Percentiles rank a stretch among this genome's conserved stretches.
These are phyloP conservation scores for Cyanistes caeruleus DNA, from an alignment of 2,113 vertebrate genomes.

Conservation along the genomic window DNA sequence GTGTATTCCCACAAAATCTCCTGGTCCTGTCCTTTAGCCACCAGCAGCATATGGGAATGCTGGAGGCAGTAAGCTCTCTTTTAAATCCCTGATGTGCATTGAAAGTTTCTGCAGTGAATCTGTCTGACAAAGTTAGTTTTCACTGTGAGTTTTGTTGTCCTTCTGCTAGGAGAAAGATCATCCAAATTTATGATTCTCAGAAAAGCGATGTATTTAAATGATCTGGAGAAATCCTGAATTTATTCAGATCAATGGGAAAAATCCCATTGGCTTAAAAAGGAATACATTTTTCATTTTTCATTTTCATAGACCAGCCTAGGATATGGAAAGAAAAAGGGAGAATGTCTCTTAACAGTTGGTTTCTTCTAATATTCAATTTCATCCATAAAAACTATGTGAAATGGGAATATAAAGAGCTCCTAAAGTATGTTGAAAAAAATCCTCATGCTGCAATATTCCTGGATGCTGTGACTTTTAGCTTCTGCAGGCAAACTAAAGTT, in stretches of 20 bases:
- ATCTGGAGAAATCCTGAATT: background rate
- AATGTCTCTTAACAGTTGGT: background rate
- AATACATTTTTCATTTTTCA: constrained; percentile 2
- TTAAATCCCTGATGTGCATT: background rate
- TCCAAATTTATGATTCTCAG: background rate
- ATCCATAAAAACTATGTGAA: background rate
- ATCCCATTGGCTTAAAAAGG: background rate
- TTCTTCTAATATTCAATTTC: background rate
- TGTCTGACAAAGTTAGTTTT: background rate
- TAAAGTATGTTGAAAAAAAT: background rate
- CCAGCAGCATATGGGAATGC: background rate
- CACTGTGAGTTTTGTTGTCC: background rate
- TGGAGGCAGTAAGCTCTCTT: background rate
- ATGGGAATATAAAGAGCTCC: background rate
- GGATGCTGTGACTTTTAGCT: background rate
- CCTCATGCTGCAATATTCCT: background rate
- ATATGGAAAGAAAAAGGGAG: background rate
- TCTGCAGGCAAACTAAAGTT: background rate
- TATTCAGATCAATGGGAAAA: constrained; percentile 19
- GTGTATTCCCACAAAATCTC: background rate
- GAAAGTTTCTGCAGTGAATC: background rate
- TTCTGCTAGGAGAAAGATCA: background rate
- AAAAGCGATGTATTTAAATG: background rate
- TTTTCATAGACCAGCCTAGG: background rate
- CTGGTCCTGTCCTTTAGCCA: background rate